Base-by-base conservation (phyloP, 2,888 invertebrate genomes). In the Formica aserva region DNA sequence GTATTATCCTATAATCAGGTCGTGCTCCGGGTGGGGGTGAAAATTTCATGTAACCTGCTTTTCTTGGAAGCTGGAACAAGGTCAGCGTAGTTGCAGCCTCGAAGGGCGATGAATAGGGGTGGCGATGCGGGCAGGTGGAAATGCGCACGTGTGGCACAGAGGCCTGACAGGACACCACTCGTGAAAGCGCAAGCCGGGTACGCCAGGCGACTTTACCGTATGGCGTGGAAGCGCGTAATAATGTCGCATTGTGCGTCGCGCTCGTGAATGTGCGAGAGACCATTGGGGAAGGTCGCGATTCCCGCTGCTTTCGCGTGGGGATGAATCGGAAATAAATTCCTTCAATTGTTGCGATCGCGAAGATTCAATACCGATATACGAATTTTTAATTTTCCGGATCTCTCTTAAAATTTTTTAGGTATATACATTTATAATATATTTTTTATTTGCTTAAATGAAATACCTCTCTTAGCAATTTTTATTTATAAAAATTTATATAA, bases 41-140 rank as follows among this genome's bases (percentile, higher is more conserved):
- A 57, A 80, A 72, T 80, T 80, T 72, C 78, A 60, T 45, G 74
- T 80, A 80, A 80, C 72, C 72, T 80, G 78, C 60, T 71, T 72
- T 80, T 72, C 78, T 80, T 80, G 57, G 26, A 1, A 82, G 65
- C 66, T 82, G 48, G 65, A 82, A 77, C 82, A 82, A 82, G 82
- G 77, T 82, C 77, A 82, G 77, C 26, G 66, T 55, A 63, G 74
- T 57, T 48, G 52, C 41, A 65, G 55, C 55, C 57, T 29, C 66
- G 82, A 82, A 82, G 66, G 82, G 66, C 77, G 77, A 66, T 66
- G 52, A 55, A 76, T 66, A 81, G 55, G 75, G 82, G 76, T 77
- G 57, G 82, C 41, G 63, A 62, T 5, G 57, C 26, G 55, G 26
- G 78, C 78, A 78, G 77, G 82, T 77, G 57, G 78, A 77, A 78